Base-by-base conservation (phyloP, 2,113 vertebrate genomes). In the Carassius gibelio region DNA sequence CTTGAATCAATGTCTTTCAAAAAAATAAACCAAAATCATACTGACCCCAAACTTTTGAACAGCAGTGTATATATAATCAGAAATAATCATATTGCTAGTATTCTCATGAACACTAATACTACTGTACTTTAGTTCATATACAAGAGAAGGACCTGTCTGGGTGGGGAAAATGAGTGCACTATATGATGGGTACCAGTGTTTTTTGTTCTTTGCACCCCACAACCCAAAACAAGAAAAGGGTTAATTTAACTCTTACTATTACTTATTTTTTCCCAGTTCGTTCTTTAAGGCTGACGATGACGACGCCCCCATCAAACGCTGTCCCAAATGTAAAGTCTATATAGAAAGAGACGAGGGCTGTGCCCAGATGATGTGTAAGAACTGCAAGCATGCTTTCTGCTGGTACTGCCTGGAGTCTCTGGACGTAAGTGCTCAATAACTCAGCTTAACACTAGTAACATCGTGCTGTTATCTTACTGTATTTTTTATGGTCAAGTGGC, bases 321-420 rank as follows among this genome's bases (percentile, higher is more conserved):
- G 98, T 89, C 98, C 98, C n/a, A 99, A 98, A 91, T 99, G 98
- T 93, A 97, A 97, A 93, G 97, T 99, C 83, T 98, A 98, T 94
- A 99, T 99, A 14, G 98, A 99, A 91, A 93, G 98, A 59, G 97
- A 99, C 30, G 98, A 99, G 83, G 98, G 98, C 77, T 99, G 98
- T 9, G 98, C 98, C 0, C 98, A 99, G 92, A 99, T 99, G 98
- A 99, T 99, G 98, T 99, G 98, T 88, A 99, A 97, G 93, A 99
- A 96, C 93, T 99, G 98, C 94, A 99, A 98, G 86, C 98, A 99
- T 8, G 97, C 98, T 87, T 99, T 99, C 95, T 99, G 98, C 94
- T 99, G 98, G 98, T 98, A 99, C 94, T 99, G 98, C 91, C 94
- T 99, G 91, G 97, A 99, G 89, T 99, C 98, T 26, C 95, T 99